Percentiles rank a stretch among this genome's conserved stretches.
phyloP scores from a whole-genome alignment of 2,113 vertebrate species.

The Lampris incognitus region DNA sequence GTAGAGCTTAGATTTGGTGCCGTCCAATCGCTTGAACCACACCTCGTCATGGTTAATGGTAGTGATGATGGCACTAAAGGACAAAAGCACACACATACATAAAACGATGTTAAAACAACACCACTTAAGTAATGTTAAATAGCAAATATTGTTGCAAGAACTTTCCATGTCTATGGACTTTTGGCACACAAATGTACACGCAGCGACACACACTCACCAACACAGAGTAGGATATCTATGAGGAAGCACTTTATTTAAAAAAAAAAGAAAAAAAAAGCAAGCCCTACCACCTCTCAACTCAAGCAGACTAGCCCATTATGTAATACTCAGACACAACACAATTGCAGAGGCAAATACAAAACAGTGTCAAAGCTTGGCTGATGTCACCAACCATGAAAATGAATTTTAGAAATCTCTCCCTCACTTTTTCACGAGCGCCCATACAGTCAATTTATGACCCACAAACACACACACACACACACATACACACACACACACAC shows the following conservation, averaged over 20 bases:
- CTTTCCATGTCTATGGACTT: background rate
- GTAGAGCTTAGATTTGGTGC: constrained; percentile 97
- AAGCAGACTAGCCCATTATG: too few relatives aligned
- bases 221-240: background rate
- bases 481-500: background rate
- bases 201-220: too few relatives aligned
- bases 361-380: too few relatives aligned
- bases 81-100: constrained; percentile 6
- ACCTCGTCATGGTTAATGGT: constrained; percentile 98
- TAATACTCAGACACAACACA: too few relatives aligned
- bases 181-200: background rate
- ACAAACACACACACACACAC: background rate
- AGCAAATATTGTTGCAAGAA: background rate
- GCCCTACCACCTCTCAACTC: too few relatives aligned
- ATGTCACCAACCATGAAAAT: too few relatives aligned
- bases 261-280: background rate
- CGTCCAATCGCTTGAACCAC: constrained; percentile 96
- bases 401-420: background rate
- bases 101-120: background rate
- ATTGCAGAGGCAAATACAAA: too few relatives aligned
- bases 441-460: too few relatives aligned
- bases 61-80: constrained; percentile 92
- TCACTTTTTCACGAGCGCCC: too few relatives aligned
- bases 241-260: background rate
- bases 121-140: background rate